These are phyloP conservation scores for Muscicapa comitata DNA, from an alignment of 2,797 vertebrate species.

Conservation along the genomic window DNA sequence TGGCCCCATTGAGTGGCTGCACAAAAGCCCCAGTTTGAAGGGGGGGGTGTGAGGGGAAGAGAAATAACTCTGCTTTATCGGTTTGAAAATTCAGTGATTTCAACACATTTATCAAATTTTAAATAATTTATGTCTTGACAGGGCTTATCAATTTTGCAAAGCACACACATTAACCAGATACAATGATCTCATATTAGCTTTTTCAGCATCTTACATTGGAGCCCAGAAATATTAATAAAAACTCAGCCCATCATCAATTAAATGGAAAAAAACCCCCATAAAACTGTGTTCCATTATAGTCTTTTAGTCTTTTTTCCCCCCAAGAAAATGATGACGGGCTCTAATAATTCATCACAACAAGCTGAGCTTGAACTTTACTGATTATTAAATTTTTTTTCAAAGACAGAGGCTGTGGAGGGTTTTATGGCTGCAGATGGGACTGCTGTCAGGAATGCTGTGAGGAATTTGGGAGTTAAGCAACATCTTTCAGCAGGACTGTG, in stretches of 20 bases:
- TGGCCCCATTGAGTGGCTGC: not conserved
- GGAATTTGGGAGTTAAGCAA: slow-evolving; percentile 73
- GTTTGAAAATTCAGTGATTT: slow-evolving; percentile 70
- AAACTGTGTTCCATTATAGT: slow-evolving; percentile 66
- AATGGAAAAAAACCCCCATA: slow-evolving; percentile 42
- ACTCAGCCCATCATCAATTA: slow-evolving; percentile 74
- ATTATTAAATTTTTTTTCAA: slow-evolving; percentile 86
- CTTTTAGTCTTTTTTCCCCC: not conserved
- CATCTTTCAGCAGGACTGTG: slow-evolving; percentile 18
- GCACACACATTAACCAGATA: slow-evolving; percentile 70
- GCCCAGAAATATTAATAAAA: slow-evolving; percentile 76
- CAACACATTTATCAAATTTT: slow-evolving; percentile 77
- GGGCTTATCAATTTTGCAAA: slow-evolving; percentile 75
- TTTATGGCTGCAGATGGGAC: slow-evolving; percentile 82
- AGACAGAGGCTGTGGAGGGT: slow-evolving; percentile 55
- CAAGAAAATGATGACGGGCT: slow-evolving; percentile 78
- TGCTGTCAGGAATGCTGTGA: slow-evolving; percentile 79
- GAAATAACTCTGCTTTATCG: slow-evolving; percentile 69
- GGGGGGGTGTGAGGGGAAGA: not conserved
- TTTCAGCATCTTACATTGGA: slow-evolving; percentile 67
- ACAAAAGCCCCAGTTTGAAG: slow-evolving; percentile 14
- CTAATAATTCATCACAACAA: slow-evolving; percentile 91
- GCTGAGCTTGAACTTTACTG: slow-evolving; percentile 88
- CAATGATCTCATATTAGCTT: slow-evolving; percentile 74
- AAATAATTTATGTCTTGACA: slow-evolving; percentile 78